Conservation (phyloP, 2,113 vertebrate species). For the Clarias gariepinus region DNA sequence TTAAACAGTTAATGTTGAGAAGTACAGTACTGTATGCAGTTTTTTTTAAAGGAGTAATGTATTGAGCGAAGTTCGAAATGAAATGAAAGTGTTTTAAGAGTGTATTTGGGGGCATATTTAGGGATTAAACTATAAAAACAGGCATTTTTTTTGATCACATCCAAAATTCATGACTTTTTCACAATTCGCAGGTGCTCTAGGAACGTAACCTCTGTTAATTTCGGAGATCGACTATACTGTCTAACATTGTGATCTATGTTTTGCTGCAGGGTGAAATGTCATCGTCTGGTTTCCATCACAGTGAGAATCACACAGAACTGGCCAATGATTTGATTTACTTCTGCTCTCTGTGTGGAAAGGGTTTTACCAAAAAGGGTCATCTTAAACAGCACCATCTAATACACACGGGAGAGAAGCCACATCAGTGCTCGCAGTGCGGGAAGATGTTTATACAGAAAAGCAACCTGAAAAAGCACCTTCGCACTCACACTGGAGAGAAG, state of each 20-base stretch:
- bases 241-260: background rate
- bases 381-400: slow-evolving; percentile 18
- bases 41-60: no score
- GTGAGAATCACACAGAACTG: background rate
- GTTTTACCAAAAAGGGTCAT: background rate
- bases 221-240: background rate
- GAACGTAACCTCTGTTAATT: no score
- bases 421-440: background rate
- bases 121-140: no score
- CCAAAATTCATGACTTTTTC: no score
- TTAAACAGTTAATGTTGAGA: no score
- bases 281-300: background rate
- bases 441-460: slow-evolving; percentile 12
- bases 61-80: no score
- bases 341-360: slow-evolving; percentile 3
- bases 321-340: background rate
- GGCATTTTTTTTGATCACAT: no score
- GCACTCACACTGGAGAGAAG: slow-evolving; percentile 5
- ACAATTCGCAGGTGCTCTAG: no score
- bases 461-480: slow-evolving; percentile 8
- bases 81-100: no score
- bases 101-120: no score
- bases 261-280: background rate
- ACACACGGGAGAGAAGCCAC: background rate
- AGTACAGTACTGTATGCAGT: no score